A percentile compares a stretch with the other conserved stretches of the same genome.
These are phyloP conservation scores for Gallirallus australis DNA, from an alignment of 2,797 vertebrate species.

Conservation along the genomic window DNA sequence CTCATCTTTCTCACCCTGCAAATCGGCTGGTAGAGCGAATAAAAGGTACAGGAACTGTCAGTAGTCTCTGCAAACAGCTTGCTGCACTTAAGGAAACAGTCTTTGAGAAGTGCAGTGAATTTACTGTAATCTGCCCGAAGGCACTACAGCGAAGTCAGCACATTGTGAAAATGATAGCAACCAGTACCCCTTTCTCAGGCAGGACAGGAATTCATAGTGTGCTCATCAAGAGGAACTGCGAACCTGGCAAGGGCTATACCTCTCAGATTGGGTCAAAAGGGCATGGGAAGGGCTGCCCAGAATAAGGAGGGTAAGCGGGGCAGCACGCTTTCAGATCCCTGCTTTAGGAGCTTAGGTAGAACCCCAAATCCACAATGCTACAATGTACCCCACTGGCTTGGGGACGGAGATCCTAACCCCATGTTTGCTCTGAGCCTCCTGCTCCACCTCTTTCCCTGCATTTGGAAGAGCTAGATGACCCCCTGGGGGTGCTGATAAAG, in stretches of 20 bases:
- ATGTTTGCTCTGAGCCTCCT: background rate
- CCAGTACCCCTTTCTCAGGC: background rate
- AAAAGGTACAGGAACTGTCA: constrained; percentile 2
- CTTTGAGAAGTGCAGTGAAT: constrained; percentile 17
- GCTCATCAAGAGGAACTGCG: background rate
- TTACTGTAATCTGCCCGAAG: background rate
- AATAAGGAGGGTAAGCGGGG: accelerated
- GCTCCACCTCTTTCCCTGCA: background rate
- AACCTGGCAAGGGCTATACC: background rate
- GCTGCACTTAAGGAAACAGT: background rate
- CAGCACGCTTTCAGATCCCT: accelerated
- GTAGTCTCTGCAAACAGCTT: background rate
- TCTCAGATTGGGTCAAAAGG: background rate
- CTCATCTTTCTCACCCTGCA: constrained; percentile 9
- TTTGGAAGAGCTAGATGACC: background rate
- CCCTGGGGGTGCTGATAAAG: background rate
- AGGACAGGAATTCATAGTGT: background rate
- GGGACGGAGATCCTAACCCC: background rate
- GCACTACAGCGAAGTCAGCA: background rate
- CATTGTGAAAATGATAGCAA: background rate
- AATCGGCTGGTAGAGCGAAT: background rate
- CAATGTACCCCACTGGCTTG: background rate
- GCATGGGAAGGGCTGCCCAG: background rate
- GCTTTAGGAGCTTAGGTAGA: background rate
- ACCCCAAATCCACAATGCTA: background rate